Evolutionary conservation across 1,140 invertebrate genomes (phyloP).

Genomic region (roundworm (Caenorhabditis elegans)): WBcel235 BX284604.4:6370501-6371000

Average conservation of each 20-base stretch:
- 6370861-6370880: neutral
- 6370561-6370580: too few species aligned
- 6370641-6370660: conserved; percentile 3
- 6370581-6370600: conserved; percentile 7
- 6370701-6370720: conserved; percentile 42
- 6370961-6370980: neutral
- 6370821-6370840: conserved; percentile 35
- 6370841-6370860: conserved; percentile 38
- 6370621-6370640: conserved; percentile 39
- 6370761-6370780: conserved; percentile 24
- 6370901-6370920: conserved; percentile 46
- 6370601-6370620: conserved; percentile 36
- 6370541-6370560: neutral
- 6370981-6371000: conserved; percentile 28
- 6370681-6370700: conserved; percentile 16
- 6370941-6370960: conserved; percentile 9
- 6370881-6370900: conserved; percentile 17
- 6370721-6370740: conserved; percentile 37
- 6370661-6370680: conserved; percentile 32
- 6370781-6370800: conserved; percentile 12
- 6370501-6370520: neutral
- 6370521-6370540: neutral
- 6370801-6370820: neutral
- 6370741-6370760: conserved; percentile 28
- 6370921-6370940: conserved; percentile 48